Base-by-base conservation (phyloP, 1,140 invertebrate species). In the Lepidurus arcticus region DNA sequence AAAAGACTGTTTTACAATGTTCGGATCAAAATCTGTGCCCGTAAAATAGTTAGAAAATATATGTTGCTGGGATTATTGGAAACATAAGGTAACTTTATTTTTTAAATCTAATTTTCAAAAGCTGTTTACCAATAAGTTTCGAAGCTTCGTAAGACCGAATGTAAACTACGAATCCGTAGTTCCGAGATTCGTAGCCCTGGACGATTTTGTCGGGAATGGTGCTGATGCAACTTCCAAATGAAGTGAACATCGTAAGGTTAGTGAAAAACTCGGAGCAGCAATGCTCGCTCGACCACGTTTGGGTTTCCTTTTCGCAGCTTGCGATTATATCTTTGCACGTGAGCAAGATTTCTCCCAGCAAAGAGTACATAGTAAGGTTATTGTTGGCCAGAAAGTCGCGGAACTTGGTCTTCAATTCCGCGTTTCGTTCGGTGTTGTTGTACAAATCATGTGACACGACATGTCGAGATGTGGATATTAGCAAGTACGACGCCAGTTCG, bases 181-280 rank as follows among this genome's bases (percentile, higher is more conserved):
- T 21, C 13, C 53, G 53, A 65, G 53, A 65, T 65, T 65, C 53
- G 13, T 11, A 65, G 1, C 21, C 6, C n/a, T 65, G 53, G 8
- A 65, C 53, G 21, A 65, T 65, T 65, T 16, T 65, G 6, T 65
- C 8, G 7, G 53, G 53, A 13, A 65, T 65, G 3, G 53, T 65
- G 53, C 53, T 65, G 53, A 65, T 65, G 21, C 53, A 65, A 65
- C 16, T 65, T 7, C 53, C 53, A 65, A 65, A 65, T 21, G 53
- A 13, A 13, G 53, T 65, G 8, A 65, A 65, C 7, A 21, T 65
- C n/a, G n/a, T 65, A 7, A 65, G 5, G 53, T 65, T 65, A 13
- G 16, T 7, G 13, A 65, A 65, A 21, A n/a, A 65, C 13, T 65
- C 53, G 13, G 16, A 0, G 21, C 53, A 65, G 53, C 53, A 65